These are phyloP conservation scores for Columba janthina DNA, from an alignment of 2,113 vertebrate species.

Conservation along the genomic window DNA sequence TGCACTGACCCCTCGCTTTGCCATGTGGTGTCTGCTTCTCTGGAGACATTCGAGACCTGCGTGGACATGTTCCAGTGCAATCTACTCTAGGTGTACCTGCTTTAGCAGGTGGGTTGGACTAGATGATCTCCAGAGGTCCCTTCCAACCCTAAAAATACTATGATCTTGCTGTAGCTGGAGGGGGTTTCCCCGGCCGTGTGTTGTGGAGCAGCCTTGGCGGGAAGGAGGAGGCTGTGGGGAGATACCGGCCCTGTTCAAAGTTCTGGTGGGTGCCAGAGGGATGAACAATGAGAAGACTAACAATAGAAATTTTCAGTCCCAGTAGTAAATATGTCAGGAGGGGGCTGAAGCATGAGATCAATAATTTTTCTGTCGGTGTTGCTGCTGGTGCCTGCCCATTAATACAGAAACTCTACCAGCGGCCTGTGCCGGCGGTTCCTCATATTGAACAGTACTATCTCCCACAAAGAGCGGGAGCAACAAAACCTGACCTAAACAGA, in stretches of 20 bases:
- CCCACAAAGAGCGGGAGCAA: background rate
- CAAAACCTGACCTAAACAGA: background rate
- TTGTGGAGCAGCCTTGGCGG: background rate
- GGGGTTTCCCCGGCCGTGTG: too few species aligned
- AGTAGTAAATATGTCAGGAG: background rate
- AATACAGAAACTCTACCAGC: background rate
- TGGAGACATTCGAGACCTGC: too few species aligned
- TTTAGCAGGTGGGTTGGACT: too few species aligned
- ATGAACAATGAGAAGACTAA: accelerated
- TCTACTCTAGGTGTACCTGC: too few species aligned
- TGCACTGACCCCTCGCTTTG: background rate
- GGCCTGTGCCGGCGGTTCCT: background rate
- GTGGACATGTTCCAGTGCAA: too few species aligned
- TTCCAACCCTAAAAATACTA: too few species aligned
- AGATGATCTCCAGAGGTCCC: too few species aligned
- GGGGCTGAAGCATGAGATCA: background rate
- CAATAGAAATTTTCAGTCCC: background rate
- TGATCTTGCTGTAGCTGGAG: background rate
- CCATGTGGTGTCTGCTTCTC: too few species aligned
- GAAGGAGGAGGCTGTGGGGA: background rate
- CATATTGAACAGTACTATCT: accelerated
- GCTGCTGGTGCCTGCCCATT: background rate
- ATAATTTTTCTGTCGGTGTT: background rate
- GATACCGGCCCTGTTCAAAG: background rate
- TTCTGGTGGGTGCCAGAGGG: accelerated